phyloP scores from a whole-genome alignment of 92 coral and sea anemone genomes.

The Actinernus sp. region DNA sequence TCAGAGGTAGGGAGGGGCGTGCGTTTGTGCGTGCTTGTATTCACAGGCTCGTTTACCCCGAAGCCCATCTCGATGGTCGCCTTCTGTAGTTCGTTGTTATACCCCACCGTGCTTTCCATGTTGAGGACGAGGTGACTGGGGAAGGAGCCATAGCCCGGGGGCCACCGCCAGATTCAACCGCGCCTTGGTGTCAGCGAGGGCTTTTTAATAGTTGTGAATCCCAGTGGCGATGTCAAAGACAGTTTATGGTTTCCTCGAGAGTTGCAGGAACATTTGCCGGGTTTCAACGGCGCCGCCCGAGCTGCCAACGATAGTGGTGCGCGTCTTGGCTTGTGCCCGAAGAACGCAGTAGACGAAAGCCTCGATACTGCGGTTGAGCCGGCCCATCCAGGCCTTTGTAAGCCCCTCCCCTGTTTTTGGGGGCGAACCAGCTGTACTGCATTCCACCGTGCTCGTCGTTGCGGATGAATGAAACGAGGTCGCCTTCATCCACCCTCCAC shows the following conservation, averaged over 20 bases:
- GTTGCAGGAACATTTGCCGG: neutral
- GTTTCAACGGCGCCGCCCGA: slow-evolving; percentile 15
- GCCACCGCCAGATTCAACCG: slow-evolving; percentile 6
- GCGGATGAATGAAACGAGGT: neutral
- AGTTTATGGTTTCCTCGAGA: neutral
- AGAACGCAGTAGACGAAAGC: slow-evolving; percentile 27
- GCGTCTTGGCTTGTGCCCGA: slow-evolving; percentile 24
- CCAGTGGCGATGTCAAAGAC: slow-evolving; percentile 5
- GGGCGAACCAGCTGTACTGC: slow-evolving; percentile 28
- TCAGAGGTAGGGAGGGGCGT: no score
- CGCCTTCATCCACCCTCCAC: slow-evolving; percentile 12
- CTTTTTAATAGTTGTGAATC: slow-evolving; percentile 7
- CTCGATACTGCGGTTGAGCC: slow-evolving; percentile 34
- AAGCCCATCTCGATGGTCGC: slow-evolving; percentile 15
- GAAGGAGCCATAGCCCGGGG: slow-evolving; percentile 22
- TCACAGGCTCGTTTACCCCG: slow-evolving; percentile 31
- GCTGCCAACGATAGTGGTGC: slow-evolving; percentile 20
- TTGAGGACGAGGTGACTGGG: slow-evolving; percentile 20
- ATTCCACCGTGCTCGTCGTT: slow-evolving; percentile 7
- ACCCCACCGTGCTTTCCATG: slow-evolving; percentile 5
- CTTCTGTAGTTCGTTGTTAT: slow-evolving; percentile 28
- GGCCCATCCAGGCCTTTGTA: slow-evolving; percentile 17
- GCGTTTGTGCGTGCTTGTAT: no score
- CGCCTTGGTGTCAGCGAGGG: slow-evolving; percentile 11
- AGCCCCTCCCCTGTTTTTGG: neutral